Conservation (phyloP, 1,140 invertebrate genomes). For the Cotesia chilonis region DNA sequence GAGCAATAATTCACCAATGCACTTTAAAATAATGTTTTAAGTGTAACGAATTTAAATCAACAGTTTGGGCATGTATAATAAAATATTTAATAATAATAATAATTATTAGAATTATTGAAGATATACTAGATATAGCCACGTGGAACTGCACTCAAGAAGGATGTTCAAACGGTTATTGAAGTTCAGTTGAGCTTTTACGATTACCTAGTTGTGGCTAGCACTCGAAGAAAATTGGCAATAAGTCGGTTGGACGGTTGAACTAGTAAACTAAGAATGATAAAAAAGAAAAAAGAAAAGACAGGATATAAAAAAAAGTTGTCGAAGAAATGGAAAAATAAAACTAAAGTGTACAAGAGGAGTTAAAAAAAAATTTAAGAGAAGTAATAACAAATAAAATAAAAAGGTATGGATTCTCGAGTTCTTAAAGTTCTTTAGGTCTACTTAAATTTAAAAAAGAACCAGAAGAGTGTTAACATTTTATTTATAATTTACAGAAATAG, state of each 20-base stretch:
- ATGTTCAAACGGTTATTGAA: slow-evolving; percentile 2
- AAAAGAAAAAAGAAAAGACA: neutral
- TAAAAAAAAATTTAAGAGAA: neutral
- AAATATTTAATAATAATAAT: too few species aligned
- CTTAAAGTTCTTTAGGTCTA: too few species aligned
- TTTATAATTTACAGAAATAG: too few species aligned
- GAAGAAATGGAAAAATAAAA: neutral
- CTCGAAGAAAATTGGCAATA: slow-evolving; percentile 34
- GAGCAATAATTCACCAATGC: slow-evolving; percentile 11
- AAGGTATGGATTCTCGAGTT: too few species aligned
- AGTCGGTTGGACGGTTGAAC: slow-evolving; percentile 18
- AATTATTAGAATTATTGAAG: neutral
- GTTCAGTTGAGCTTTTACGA: slow-evolving; percentile 14
- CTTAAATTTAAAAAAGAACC: too few species aligned
- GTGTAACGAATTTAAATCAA: too few species aligned
- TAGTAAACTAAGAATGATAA: neutral
- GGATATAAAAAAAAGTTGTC: neutral
- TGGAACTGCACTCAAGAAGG: neutral
- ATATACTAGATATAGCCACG: neutral
- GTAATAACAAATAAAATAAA: too few species aligned
- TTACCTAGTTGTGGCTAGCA: slow-evolving; percentile 3
- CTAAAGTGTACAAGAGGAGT: neutral
- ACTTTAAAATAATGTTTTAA: neutral
- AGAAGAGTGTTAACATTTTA: too few species aligned
- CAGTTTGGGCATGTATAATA: too few species aligned